These are phyloP conservation scores for Hybos culiciformis DNA, from an alignment of 2,888 invertebrate genomes.

Conservation along the genomic window DNA sequence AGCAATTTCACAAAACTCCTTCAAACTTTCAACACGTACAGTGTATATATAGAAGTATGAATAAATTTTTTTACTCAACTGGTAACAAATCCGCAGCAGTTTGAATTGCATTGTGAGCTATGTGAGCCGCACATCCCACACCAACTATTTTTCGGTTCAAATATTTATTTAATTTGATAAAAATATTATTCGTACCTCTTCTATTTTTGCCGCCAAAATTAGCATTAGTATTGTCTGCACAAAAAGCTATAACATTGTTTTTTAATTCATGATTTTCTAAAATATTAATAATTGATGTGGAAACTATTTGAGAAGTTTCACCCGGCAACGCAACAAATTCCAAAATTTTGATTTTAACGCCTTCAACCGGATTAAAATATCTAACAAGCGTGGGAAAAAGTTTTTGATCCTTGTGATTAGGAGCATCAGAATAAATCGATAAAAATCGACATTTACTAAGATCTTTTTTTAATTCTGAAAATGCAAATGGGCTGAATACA, in stretches of 20 bases:
- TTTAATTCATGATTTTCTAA: background rate
- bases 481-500: constrained; percentile 2
- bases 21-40: constrained; percentile 2
- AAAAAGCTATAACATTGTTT: background rate
- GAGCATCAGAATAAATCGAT: constrained; percentile 5
- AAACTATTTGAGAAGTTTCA: constrained; percentile 1
- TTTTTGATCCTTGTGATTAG: constrained; percentile 8
- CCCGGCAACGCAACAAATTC: background rate
- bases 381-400: constrained; percentile 5
- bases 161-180: background rate
- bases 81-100: constrained; percentile 15
- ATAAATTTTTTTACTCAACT: too few species aligned
- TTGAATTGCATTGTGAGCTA: constrained; percentile 6
- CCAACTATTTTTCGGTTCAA: background rate
- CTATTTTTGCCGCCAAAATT: background rate
- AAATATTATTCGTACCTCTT: background rate
- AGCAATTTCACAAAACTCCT: constrained; percentile 3
- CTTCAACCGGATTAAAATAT: constrained; percentile 3
- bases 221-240: background rate
- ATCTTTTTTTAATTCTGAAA: constrained; percentile 8
- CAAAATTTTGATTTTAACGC: background rate
- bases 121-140: constrained; percentile 10
- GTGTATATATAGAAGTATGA: constrained; percentile 2
- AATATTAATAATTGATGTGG: background rate
- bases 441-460: constrained; percentile 12